phyloP scores from a whole-genome alignment of 2,797 vertebrate species.

The Sciurus vulgaris region DNA sequence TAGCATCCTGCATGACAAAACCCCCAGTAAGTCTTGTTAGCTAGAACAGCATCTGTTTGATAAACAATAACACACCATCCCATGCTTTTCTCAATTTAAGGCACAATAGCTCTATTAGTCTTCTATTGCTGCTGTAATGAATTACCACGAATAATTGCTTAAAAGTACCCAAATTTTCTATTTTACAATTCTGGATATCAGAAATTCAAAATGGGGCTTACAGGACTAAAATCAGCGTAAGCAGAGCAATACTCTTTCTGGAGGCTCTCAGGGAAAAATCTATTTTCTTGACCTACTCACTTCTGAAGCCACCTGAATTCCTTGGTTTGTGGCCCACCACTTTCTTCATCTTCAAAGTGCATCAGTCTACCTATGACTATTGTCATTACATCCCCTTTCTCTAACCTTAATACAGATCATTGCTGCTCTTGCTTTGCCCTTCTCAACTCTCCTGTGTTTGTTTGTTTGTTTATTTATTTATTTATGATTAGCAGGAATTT shows the following conservation, averaged over 20 bases:
- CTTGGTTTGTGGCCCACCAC: neutral
- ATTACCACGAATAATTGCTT: neutral
- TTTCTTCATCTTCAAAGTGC: neutral
- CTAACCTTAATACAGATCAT: neutral
- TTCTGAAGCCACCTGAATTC: neutral
- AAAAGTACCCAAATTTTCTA: neutral
- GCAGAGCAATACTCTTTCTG: neutral
- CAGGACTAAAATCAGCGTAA: neutral
- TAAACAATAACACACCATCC: neutral
- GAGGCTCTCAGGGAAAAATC: neutral
- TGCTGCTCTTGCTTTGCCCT: neutral
- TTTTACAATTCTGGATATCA: neutral
- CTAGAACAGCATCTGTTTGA: neutral
- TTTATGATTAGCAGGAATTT: neutral
- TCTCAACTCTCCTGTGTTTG: neutral
- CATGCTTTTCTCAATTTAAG: neutral
- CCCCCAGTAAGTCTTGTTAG: neutral
- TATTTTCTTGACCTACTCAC: neutral
- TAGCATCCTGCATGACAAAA: neutral
- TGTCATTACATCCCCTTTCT: neutral
- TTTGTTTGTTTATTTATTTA: too few relatives aligned
- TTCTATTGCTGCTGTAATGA: neutral
- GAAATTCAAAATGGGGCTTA: neutral
- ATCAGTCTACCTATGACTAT: neutral
- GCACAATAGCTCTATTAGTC: neutral